phyloP scores from a whole-genome alignment of 1,140 invertebrate genomes.

The Nasonia vitripennis region DNA sequence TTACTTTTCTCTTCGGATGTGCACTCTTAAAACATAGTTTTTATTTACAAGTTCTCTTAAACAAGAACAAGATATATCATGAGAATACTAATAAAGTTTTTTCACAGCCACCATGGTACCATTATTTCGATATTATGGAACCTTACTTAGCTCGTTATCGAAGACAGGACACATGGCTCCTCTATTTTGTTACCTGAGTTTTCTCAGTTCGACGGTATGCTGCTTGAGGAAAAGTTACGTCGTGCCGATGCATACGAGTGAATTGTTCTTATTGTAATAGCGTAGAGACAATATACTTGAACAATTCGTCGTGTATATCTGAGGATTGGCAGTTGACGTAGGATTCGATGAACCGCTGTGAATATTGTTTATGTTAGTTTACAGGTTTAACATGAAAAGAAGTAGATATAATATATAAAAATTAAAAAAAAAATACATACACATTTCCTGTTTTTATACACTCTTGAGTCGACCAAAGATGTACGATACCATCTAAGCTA shows the following conservation, averaged over 20 bases:
- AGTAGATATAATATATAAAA: background rate
- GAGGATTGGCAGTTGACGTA: conserved; percentile 59
- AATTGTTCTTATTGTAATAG: conserved; percentile 71
- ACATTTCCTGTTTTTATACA: conserved; percentile 68
- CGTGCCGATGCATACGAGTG: conserved; percentile 71
- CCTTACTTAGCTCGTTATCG: conserved; percentile 23
- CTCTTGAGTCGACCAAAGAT: conserved; percentile 78
- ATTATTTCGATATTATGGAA: conserved; percentile 39
- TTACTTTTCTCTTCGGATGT: conserved; percentile 27
- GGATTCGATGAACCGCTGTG: conserved; percentile 64
- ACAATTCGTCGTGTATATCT: conserved; percentile 69
- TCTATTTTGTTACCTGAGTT: background rate
- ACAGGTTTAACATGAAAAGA: conserved; percentile 30
- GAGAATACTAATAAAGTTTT: conserved; percentile 48
- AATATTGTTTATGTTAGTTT: conserved; percentile 44
- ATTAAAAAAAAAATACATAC: conserved; percentile 62
- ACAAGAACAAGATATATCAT: conserved; percentile 5
- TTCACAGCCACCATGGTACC: conserved; percentile 52
- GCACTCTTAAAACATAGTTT: conserved; percentile 3
- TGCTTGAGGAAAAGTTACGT: conserved; percentile 33
- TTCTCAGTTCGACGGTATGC: background rate
- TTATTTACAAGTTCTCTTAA: conserved; percentile 40
- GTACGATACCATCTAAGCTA: conserved; percentile 77
- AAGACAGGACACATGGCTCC: conserved; percentile 39
- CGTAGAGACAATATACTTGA: conserved; percentile 71